phyloP scores from a whole-genome alignment of 2,797 vertebrate species.

The Hoplostethus atlanticus region DNA sequence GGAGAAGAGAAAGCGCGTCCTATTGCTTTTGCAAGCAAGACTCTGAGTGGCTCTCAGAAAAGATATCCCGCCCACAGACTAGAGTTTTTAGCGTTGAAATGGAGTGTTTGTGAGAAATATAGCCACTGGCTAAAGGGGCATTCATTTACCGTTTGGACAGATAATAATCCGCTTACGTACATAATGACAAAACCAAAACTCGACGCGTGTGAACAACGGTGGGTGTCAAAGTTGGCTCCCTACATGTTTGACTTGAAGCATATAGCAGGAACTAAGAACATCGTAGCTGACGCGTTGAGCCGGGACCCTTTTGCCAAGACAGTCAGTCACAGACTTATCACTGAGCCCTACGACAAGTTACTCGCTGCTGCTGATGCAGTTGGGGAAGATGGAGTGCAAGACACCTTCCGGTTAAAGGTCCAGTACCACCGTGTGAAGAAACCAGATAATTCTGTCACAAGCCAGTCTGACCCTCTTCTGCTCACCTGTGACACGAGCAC shows the following conservation, averaged over 20 bases:
- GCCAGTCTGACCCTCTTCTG: background rate
- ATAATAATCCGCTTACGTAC: constrained; percentile 17
- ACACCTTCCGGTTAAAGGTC: constrained; percentile 22
- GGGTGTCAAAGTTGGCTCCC: constrained; percentile 41
- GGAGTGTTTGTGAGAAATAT: constrained; percentile 46
- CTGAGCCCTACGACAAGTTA: constrained; percentile 10
- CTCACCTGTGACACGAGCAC: background rate
- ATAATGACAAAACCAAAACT: constrained; percentile 32
- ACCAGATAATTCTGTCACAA: background rate
- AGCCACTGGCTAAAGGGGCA: constrained; percentile 47
- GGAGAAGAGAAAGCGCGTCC: constrained; percentile 8
- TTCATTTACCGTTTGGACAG: constrained; percentile 15
- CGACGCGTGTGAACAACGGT: constrained; percentile 39
- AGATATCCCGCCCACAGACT: constrained; percentile 28
- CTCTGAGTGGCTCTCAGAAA: constrained; percentile 27
- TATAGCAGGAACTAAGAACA: constrained; percentile 36
- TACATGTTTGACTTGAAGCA: constrained; percentile 46
- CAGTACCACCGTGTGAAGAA: constrained; percentile 1
- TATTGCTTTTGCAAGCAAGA: constrained; percentile 35
- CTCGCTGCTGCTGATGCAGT: constrained; percentile 18
- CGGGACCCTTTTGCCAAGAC: constrained; percentile 26
- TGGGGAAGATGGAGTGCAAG: constrained; percentile 14
- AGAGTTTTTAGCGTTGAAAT: constrained; percentile 37
- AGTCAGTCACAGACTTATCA: constrained; percentile 14
- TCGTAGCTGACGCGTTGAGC: constrained; percentile 43